phyloP scores from a whole-genome alignment of 1,140 invertebrate species.

The Cepaea nemoralis region DNA sequence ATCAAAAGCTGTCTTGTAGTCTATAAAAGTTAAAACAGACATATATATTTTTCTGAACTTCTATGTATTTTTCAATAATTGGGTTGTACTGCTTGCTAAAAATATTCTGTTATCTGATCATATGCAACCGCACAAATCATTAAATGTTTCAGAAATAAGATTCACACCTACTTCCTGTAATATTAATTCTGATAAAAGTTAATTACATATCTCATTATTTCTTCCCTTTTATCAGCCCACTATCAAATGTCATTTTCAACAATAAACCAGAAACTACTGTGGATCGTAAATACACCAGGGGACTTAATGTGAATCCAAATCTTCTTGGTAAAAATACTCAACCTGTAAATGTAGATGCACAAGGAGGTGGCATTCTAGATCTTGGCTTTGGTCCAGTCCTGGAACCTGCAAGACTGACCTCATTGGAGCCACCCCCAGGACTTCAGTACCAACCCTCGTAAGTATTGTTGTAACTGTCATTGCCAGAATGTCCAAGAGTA shows the following conservation, averaged over 20 bases:
- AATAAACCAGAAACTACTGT: not conserved
- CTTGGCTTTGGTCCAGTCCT: conserved; percentile 50
- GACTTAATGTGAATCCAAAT: conserved; percentile 25
- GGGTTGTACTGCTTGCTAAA: too few relatives aligned
- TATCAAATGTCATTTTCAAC: conserved; percentile 37
- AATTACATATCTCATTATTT: not conserved
- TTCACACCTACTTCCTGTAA: not conserved
- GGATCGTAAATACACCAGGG: conserved; percentile 7
- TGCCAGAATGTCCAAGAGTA: too few relatives aligned
- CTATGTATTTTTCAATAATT: too few relatives aligned
- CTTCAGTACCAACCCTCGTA: conserved; percentile 59
- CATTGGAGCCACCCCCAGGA: conserved; percentile 47
- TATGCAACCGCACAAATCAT: too few relatives aligned
- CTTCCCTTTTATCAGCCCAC: conserved; percentile 38
- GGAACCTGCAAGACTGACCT: conserved; percentile 39
- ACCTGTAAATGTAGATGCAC: not conserved
- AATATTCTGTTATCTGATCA: too few relatives aligned
- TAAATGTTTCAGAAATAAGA: too few relatives aligned
- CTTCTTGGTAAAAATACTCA: not conserved
- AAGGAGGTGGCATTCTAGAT: conserved; percentile 37
- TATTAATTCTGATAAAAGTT: not conserved
- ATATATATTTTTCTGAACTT: too few relatives aligned
- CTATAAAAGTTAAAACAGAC: too few relatives aligned
- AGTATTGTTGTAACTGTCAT: too few relatives aligned
- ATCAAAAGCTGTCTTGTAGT: too few relatives aligned